Conservation (phyloP, 2,113 vertebrate genomes). For the Mesocricetus auratus region DNA sequence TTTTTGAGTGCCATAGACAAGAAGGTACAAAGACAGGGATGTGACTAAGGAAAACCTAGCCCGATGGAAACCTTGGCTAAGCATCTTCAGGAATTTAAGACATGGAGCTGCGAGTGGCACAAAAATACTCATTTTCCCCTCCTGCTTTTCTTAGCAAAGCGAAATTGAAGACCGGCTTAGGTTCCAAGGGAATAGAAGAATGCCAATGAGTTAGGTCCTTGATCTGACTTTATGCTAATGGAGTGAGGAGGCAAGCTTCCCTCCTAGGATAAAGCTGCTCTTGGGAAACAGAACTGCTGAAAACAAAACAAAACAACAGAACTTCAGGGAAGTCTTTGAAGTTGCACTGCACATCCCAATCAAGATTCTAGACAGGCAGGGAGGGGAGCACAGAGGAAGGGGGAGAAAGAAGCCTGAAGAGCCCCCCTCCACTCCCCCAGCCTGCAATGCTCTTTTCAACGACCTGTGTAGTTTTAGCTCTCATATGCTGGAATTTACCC, state of each 20-base stretch:
- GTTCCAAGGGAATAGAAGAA: conserved; percentile 88
- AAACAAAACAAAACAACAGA: neutral
- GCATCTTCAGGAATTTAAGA: conserved; percentile 81
- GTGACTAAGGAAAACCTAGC: conserved; percentile 58
- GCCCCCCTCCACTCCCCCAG: neutral
- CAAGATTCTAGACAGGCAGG: neutral
- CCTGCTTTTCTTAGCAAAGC: conserved; percentile 87
- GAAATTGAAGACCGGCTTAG: conserved; percentile 82
- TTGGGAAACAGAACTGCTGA: conserved; percentile 83
- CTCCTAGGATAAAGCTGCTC: conserved; percentile 83
- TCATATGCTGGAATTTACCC: conserved; percentile 76
- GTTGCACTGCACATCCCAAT: neutral
- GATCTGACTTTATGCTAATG: conserved; percentile 86
- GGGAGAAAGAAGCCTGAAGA: neutral
- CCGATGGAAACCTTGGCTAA: conserved; percentile 70
- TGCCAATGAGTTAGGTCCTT: conserved; percentile 85
- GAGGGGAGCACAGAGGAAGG: neutral
- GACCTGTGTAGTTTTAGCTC: conserved; percentile 44
- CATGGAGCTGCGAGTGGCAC: conserved; percentile 69
- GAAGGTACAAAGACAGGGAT: conserved; percentile 57
- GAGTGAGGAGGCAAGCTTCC: conserved; percentile 86
- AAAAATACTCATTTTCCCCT: conserved; percentile 80
- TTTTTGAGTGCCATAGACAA: conserved; percentile 55
- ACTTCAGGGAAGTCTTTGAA: neutral
- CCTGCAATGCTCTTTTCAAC: conserved; percentile 83